Evolutionary conservation across 37 sponge, comb jelly and placozoan genomes (phyloP).

Genomic region (Theonella swinhoei): DNA sequence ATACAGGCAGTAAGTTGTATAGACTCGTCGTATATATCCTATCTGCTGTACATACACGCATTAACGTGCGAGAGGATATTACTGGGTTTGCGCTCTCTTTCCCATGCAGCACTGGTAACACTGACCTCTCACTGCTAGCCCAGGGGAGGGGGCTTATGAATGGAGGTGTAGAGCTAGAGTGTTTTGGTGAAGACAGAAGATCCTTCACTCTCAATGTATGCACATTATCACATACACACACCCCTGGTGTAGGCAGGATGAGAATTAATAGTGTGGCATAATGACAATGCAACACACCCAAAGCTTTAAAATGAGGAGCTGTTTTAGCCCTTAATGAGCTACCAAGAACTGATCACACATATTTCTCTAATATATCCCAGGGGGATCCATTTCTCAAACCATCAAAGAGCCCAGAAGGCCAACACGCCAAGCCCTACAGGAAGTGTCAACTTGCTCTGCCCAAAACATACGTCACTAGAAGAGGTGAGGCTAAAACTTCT

Average conservation of each 20-base stretch:
- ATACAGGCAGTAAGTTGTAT: no score
- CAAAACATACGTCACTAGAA: constrained; percentile 56
- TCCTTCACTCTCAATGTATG: constrained; percentile 54
- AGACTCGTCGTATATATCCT: no score
- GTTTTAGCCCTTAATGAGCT: no score
- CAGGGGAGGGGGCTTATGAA: constrained; percentile 50
- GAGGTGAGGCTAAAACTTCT: constrained; percentile 17
- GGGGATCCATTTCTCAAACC: constrained; percentile 10
- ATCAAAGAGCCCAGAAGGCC: not conserved
- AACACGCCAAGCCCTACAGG: constrained; percentile 33
- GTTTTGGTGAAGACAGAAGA: constrained; percentile 31
- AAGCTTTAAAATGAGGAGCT: not conserved
- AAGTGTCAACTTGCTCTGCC: constrained; percentile 22
- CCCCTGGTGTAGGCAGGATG: not conserved
- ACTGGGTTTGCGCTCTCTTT: no score
- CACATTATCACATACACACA: not conserved
- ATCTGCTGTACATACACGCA: no score
- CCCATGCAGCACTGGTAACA: not conserved
- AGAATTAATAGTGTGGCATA: not conserved
- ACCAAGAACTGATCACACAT: no score
- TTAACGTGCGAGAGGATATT: no score
- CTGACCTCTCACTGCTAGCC: constrained; percentile 44
- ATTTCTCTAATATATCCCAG: no score
- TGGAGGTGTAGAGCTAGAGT: constrained; percentile 67
- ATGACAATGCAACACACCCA: not conserved